A percentile compares a stretch with the other conserved stretches of the same genome.
Conservation (phyloP, 2,888 invertebrate genomes). For the Troides aeacus region DNA sequence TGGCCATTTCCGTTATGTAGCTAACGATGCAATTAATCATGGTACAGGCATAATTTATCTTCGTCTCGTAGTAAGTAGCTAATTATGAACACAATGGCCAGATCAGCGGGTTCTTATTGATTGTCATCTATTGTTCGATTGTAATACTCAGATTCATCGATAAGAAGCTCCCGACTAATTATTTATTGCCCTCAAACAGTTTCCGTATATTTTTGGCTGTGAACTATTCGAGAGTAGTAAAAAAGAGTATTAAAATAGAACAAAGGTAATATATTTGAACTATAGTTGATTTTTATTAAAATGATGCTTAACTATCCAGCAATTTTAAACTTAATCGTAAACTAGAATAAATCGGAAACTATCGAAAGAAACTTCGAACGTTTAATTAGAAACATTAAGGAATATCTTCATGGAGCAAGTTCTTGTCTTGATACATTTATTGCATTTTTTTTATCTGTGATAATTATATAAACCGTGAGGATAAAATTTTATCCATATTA, state of each 20-base stretch:
- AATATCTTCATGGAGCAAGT: too few species aligned
- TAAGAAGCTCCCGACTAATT: not conserved
- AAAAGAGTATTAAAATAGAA: not conserved
- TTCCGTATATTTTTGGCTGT: not conserved
- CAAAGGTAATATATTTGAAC: not conserved
- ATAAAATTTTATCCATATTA: too few species aligned
- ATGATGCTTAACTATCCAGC: too few species aligned
- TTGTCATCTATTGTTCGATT: slow-evolving; percentile 73
- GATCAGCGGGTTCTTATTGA: slow-evolving; percentile 69
- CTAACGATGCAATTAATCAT: slow-evolving; percentile 76
- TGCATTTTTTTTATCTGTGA: too few species aligned
- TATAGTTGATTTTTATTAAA: not conserved
- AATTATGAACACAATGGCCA: slow-evolving; percentile 75
- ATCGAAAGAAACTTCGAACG: too few species aligned
- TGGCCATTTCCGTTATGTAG: slow-evolving; percentile 57
- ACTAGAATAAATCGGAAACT: too few species aligned
- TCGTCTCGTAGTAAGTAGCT: slow-evolving; percentile 77
- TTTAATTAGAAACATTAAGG: too few species aligned
- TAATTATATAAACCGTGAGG: too few species aligned
- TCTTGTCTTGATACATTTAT: too few species aligned
- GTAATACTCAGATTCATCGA: slow-evolving; percentile 26
- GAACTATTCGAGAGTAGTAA: not conserved
- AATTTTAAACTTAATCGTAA: too few species aligned
- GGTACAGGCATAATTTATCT: slow-evolving; percentile 74
- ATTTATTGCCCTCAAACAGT: not conserved